Conservation (phyloP, 2,888 invertebrate species). For the Melinaea marsaeus region DNA sequence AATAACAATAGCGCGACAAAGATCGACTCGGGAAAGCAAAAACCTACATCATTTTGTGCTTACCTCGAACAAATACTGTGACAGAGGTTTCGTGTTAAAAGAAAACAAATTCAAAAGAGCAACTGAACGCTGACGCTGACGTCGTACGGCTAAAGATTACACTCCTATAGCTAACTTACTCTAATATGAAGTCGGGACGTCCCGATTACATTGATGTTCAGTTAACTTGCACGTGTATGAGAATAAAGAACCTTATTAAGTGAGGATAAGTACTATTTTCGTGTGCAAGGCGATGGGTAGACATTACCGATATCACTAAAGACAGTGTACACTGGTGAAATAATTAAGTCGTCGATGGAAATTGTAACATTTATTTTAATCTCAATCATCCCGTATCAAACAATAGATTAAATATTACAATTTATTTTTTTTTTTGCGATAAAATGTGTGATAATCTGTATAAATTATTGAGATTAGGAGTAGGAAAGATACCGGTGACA, state of each 20-base stretch:
- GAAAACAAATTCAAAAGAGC: conserved; percentile 49
- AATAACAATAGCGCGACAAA: conserved; percentile 56
- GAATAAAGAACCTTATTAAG: conserved; percentile 20
- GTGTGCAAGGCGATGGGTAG: conserved; percentile 28
- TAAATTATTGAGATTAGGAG: too few relatives aligned
- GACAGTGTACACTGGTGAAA: conserved; percentile 23
- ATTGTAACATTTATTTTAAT: conserved; percentile 11
- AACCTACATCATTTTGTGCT: conserved; percentile 49
- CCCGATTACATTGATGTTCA: conserved; percentile 16
- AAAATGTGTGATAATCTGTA: too few relatives aligned
- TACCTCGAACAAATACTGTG: conserved; percentile 62
- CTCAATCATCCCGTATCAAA: conserved; percentile 12
- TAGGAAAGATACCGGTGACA: conserved; percentile 1
- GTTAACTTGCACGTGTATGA: conserved; percentile 26
- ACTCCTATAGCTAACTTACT: conserved; percentile 64
- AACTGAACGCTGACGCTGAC: conserved; percentile 59
- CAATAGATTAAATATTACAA: conserved; percentile 5
- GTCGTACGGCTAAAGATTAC: conserved; percentile 62
- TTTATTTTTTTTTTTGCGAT: too few relatives aligned
- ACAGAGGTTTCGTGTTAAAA: conserved; percentile 15
- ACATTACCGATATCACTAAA: conserved; percentile 22
- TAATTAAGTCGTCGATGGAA: conserved; percentile 23
- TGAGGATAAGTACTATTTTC: conserved; percentile 36
- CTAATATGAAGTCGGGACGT: conserved; percentile 55
- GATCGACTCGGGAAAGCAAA: conserved; percentile 53